These are phyloP conservation scores for Palythoa grandis DNA, from an alignment of 92 coral and sea anemone species.

Conservation along the genomic window DNA sequence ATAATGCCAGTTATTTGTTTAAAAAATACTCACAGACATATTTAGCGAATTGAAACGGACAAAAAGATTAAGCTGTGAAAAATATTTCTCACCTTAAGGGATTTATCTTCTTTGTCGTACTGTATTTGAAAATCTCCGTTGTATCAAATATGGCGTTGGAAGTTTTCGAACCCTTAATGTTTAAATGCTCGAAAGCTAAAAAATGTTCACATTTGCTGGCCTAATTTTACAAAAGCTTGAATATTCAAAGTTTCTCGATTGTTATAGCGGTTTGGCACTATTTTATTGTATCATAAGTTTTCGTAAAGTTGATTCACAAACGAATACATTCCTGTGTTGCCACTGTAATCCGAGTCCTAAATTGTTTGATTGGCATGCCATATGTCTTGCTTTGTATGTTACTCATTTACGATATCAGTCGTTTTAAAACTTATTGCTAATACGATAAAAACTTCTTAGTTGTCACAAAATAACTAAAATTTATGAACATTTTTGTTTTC, in stretches of 20 bases:
- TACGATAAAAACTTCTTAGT: too few species aligned
- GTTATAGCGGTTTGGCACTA: not conserved
- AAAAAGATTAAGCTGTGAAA: not conserved
- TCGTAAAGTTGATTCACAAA: not conserved
- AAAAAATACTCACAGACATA: conserved; percentile 7
- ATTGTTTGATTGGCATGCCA: not conserved
- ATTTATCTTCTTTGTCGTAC: not conserved
- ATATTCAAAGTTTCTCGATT: not conserved
- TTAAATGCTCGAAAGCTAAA: not conserved
- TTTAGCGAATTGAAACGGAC: not conserved
- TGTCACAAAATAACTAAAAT: too few species aligned
- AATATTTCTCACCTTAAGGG: not conserved
- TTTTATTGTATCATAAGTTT: not conserved
- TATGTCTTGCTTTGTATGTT: not conserved
- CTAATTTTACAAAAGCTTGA: not conserved
- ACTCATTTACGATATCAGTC: too few species aligned
- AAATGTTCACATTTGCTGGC: not conserved
- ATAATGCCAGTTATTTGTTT: conserved; percentile 29
- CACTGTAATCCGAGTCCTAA: conserved; percentile 15
- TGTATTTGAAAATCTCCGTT: not conserved
- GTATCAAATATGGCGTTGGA: conserved; percentile 13
- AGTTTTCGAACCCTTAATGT: not conserved
- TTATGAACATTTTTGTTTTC: too few species aligned
- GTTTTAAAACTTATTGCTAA: too few species aligned
- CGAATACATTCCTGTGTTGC: conserved; percentile 20